Conservation (phyloP, 2,797 vertebrate genomes). For the Sebastolobus altivelis region DNA sequence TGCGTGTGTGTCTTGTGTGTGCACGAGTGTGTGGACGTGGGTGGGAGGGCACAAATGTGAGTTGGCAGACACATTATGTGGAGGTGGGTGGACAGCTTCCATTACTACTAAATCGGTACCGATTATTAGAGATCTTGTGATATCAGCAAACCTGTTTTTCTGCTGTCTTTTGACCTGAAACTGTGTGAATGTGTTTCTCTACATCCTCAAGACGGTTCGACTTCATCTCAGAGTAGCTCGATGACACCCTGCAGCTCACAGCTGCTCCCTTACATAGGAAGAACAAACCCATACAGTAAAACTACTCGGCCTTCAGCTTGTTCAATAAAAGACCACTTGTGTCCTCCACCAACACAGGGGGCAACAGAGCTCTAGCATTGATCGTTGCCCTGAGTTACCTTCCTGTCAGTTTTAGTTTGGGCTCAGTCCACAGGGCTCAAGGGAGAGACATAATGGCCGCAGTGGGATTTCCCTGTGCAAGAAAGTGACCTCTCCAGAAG, state of each 20-base stretch:
- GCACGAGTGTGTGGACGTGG: constrained; percentile 20
- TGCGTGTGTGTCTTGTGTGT: constrained; percentile 26
- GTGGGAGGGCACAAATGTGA: constrained; percentile 53
- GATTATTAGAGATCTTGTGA: constrained; percentile 15
- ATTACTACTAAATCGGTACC: constrained; percentile 41
- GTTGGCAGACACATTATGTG: constrained; percentile 60
- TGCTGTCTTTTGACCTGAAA: constrained; percentile 3
- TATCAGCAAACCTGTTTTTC: constrained; percentile 17
- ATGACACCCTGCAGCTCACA: constrained; percentile 37
- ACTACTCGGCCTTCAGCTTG: constrained; percentile 18
- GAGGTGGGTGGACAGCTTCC: constrained; percentile 60
- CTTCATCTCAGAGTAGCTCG: constrained; percentile 5
- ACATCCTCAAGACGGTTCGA: constrained; percentile 11
- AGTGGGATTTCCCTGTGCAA: constrained; percentile 48
- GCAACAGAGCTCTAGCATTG: constrained; percentile 36
- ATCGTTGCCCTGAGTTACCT: constrained; percentile 67
- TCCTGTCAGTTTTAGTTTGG: constrained; percentile 58
- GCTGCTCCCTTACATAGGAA: constrained; percentile 34
- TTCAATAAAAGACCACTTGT: constrained; percentile 36
- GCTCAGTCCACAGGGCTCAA: constrained; percentile 41
- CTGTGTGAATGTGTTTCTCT: constrained; percentile 12
- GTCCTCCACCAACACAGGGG: constrained; percentile 37
- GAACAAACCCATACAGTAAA: constrained; percentile 28
- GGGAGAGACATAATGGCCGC: constrained; percentile 56
- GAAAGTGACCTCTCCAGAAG: constrained; percentile 60